A percentile compares a stretch with the other conserved stretches of the same genome.
These are phyloP conservation scores for Neocloeon triangulifer DNA, from an alignment of 1,140 invertebrate genomes.

Conservation along the genomic window DNA sequence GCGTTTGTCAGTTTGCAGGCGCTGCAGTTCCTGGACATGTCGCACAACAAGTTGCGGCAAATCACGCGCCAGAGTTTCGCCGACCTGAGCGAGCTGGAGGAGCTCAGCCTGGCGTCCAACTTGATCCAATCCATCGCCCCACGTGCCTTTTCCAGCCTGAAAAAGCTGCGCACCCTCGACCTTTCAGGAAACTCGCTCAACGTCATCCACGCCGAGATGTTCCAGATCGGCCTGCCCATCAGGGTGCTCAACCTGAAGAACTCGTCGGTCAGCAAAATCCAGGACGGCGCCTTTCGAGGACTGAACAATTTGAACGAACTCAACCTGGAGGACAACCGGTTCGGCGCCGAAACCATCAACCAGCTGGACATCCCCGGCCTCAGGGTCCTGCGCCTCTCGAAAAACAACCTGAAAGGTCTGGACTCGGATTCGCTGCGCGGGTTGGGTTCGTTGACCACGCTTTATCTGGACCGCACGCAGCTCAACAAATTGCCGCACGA, in stretches of 20 bases:
- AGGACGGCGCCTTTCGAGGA: constrained; percentile 34
- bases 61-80: constrained; percentile 33
- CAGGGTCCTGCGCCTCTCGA: constrained; percentile 40
- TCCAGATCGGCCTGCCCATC: constrained; percentile 32
- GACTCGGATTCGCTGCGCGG: constrained; percentile 42
- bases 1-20: constrained; percentile 52
- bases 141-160: constrained; percentile 28
- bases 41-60: constrained; percentile 41
- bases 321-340: constrained; percentile 45
- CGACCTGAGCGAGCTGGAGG: constrained; percentile 40
- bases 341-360: constrained; percentile 36
- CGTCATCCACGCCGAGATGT: constrained; percentile 28
- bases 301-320: constrained; percentile 40
- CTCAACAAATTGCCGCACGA: constrained; percentile 35
- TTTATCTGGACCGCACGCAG: constrained; percentile 41
- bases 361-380: constrained; percentile 47
- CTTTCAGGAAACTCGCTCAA: constrained; percentile 32
- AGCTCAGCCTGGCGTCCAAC: constrained; percentile 28
- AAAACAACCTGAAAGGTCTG: constrained; percentile 44
- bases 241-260: constrained; percentile 30
- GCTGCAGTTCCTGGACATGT: constrained; percentile 54
- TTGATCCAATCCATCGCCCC: constrained; percentile 24
- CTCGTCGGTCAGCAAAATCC: constrained; percentile 32
- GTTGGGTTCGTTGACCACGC: constrained; percentile 43
- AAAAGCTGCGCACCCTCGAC: constrained; percentile 32